Evolutionary conservation across 2,797 vertebrate species (phyloP).

Genomic region (Hippopotamyrus pictus): DNA sequence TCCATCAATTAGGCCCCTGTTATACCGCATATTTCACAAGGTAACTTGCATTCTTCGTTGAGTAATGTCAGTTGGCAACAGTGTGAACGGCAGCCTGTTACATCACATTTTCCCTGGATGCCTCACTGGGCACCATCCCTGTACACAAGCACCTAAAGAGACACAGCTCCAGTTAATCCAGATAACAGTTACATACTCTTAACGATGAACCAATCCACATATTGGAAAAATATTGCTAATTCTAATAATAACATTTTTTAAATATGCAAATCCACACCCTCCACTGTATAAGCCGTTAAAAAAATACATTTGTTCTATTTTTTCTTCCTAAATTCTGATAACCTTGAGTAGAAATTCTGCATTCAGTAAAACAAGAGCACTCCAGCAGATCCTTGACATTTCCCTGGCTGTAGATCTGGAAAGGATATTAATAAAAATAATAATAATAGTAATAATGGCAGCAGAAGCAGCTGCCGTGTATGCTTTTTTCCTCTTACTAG

Average conservation of each 20-base stretch:
- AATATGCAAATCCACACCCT: neutral
- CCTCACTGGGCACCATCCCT: neutral
- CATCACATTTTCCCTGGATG: neutral
- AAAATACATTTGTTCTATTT: neutral
- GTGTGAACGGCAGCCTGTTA: neutral
- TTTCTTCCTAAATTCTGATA: neutral
- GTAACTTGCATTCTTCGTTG: slow-evolving; percentile 1
- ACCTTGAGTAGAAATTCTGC: neutral
- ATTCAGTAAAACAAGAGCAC: neutral
- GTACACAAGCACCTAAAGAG: neutral
- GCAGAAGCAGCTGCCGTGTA: neutral
- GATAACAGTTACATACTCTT: neutral
- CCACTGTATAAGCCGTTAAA: neutral
- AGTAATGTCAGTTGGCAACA: neutral
- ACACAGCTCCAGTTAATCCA: neutral
- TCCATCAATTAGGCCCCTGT: neutral
- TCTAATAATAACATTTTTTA: neutral
- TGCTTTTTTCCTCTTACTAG: neutral
- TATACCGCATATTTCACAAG: neutral
- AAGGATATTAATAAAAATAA: neutral
- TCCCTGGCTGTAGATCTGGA: neutral
- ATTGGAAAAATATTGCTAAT: neutral
- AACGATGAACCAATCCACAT: neutral
- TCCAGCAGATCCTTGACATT: neutral
- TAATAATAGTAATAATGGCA: neutral